Base-by-base conservation (phyloP, 2,797 vertebrate species). In the Falco peregrinus region DNA sequence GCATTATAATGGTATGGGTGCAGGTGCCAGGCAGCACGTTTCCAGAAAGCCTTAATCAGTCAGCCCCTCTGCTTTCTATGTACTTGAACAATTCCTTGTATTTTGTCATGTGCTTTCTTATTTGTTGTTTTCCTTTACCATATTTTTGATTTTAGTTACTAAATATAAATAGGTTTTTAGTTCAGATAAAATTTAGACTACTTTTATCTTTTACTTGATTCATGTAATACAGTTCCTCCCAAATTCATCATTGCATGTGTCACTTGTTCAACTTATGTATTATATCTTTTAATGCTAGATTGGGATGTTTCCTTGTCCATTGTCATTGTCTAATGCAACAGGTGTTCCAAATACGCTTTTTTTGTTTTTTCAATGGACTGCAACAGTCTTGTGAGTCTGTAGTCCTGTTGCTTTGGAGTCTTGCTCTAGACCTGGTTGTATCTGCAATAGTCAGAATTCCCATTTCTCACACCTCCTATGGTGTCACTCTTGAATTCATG, bases 391-490 rank as follows among this genome's bases (percentile, higher is more conserved):
- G 18, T 43, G 67, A 53, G n/a, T 33, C 54, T 87, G 56, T 57
- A 80, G 28, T 37, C 48, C 37, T 21, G 15, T 48, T 26, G 54
- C 64, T 61, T 81, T 35, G 33, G 28, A 68, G 43, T 59, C 59
- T 90, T 1, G 1, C n/a, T 57, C 26, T 48, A 71, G 53, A 80
- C 25, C 16, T 67, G 25, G 9, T 20, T 33, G 53, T 57, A 48
- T 87, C 26, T 92, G 24, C 13, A 68, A 4, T 57, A 63, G 24
- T 45, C 54, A 73, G 17, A 39, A 35, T 71, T 67, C 31, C 50
- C 1, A 0, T 71, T 81, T 84, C n/a, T 84, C 29, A n/a, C 5
- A 4, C 3, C 16, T 78, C 3, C 3, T 33, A 1, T 69, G 35
- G 21, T 82, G 21, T 79, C 17, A 5, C 25, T 78, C 21, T 57